Evolutionary conservation across 2,797 vertebrate genomes (phyloP).

Genomic region (Harpagifer antarcticus): DNA sequence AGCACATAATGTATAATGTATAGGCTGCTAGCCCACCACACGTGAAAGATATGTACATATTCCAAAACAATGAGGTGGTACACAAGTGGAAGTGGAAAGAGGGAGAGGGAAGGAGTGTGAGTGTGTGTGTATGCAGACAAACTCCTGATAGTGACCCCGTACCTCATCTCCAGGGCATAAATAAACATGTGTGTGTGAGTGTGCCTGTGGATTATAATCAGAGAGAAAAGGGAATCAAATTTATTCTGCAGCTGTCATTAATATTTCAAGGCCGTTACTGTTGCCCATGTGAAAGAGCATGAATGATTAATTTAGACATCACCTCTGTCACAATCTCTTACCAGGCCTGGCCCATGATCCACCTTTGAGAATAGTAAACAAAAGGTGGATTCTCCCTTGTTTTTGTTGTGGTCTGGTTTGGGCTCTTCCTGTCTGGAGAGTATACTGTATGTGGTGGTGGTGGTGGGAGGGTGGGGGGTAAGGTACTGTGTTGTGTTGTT

Average conservation of each 20-base stretch:
- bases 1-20: slow-evolving; percentile 86
- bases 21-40: slow-evolving; percentile 77
- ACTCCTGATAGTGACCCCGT: slow-evolving; percentile 86
- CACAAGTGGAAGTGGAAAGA: slow-evolving; percentile 75
- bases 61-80: slow-evolving; percentile 84
- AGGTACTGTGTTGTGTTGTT: slow-evolving; percentile 54
- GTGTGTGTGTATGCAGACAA: slow-evolving; percentile 63
- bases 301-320: slow-evolving; percentile 98
- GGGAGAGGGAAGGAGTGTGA: slow-evolving; percentile 53
- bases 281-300: slow-evolving; percentile 92
- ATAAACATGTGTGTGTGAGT: slow-evolving; percentile 88
- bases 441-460: not conserved
- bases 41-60: slow-evolving; percentile 85
- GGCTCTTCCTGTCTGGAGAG: slow-evolving; percentile 67
- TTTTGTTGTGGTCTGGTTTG: slow-evolving; percentile 77
- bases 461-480: not conserved
- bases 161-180: slow-evolving; percentile 90
- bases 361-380: slow-evolving; percentile 91
- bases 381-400: slow-evolving; percentile 80
- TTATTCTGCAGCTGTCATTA: slow-evolving; percentile 90
- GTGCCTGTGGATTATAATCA: slow-evolving; percentile 87
- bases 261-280: slow-evolving; percentile 90
- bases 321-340: slow-evolving; percentile 95
- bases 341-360: slow-evolving; percentile 83
- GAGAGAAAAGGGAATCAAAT: slow-evolving; percentile 92